phyloP scores from a whole-genome alignment of 2,888 invertebrate species.

The Apantesis nais region DNA sequence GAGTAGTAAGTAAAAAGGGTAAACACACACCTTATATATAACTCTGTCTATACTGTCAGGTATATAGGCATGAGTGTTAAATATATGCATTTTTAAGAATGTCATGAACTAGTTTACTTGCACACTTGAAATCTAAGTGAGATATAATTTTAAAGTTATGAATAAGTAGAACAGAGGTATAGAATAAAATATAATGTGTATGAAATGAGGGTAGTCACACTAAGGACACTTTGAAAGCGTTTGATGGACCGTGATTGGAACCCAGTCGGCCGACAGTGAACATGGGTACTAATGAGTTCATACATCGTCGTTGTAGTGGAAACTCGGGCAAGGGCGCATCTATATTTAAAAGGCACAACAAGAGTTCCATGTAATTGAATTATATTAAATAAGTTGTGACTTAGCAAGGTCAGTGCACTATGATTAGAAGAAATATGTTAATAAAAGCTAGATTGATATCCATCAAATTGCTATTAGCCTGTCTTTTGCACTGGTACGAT shows the following conservation, averaged over 20 bases:
- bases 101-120: background rate
- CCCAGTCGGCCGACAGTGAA: conserved; percentile 66
- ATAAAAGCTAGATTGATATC: background rate
- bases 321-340: conserved; percentile 78
- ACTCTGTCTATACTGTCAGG: background rate
- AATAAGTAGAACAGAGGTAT: conserved; percentile 5
- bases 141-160: background rate
- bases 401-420: conserved; percentile 22
- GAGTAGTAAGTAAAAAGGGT: background rate
- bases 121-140: background rate
- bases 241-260: conserved; percentile 71
- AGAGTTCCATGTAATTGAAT: conserved; percentile 44
- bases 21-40: background rate
- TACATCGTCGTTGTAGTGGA: conserved; percentile 72
- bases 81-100: background rate
- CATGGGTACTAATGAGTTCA: conserved; percentile 71
- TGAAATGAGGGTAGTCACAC: conserved; percentile 37
- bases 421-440: background rate
- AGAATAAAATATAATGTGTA: conserved; percentile 40
- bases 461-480: background rate
- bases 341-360: conserved; percentile 47
- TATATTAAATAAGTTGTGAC: conserved; percentile 39
- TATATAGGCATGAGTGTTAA: background rate
- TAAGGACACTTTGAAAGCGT: conserved; percentile 72
- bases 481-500: background rate